Base-by-base conservation (phyloP, 1,140 invertebrate species). In the Aporrectodea caliginosa region DNA sequence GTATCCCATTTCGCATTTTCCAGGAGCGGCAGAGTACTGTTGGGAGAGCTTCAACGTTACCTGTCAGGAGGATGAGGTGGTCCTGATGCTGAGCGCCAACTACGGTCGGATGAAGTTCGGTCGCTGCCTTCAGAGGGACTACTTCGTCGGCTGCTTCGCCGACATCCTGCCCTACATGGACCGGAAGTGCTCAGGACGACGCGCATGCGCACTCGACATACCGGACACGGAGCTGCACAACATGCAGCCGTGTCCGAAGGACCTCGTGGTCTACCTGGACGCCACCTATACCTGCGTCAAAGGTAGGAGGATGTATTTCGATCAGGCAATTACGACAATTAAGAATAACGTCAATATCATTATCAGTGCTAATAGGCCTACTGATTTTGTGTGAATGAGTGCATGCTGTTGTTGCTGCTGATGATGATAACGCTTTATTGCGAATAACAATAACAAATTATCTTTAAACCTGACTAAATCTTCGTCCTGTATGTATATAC, bases 1-100 rank as follows among this genome's bases (percentile, higher is more conserved):
- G 32, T 2, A 16, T 12, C 1, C 32, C 32, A 27, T 30, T 71
- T 12, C 6, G 29, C 2, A 16, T 29, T 16, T 73, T 30, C n/a
- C 32, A 74, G 35, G 29, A 16, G 43, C 35, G 16, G 35, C 33
- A 1, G 33, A 76, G n/a, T 76, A 35, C 75, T 35, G 29, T 22
- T 76, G 29, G 12, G 75, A 76, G 29, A 35, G 29, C 75, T 76
- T 76, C 75, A 76, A 35, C n/a, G 75, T 35, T 16, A 76, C 75
- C 12, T 76, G 75, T 16, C 33, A 2, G 2, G 75, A 76, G 29
- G 75, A 43, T 0, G 43, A 29, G 22, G 14, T 72, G 32, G 33
- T 80, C 16, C 34, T 80, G 31, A 78, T 80, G 79, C 31, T 35
- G 69, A 73, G 27, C 27, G 79, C 79, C 31, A n/a, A 70, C 29